phyloP scores from a whole-genome alignment of 2,888 invertebrate species.

The Linhomoeus sp. region DNA sequence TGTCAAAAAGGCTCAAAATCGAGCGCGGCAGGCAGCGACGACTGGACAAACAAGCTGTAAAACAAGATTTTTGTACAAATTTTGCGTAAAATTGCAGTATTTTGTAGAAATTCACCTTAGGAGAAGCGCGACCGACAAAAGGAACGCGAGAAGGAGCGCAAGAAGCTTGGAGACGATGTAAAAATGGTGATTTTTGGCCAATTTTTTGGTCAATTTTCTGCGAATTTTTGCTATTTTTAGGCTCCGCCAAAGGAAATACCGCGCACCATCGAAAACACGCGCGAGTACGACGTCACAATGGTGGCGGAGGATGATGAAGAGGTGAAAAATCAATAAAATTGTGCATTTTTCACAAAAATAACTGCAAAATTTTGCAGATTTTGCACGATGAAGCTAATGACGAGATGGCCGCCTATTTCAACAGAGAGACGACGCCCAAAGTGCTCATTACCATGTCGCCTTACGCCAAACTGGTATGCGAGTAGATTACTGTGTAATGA shows the following conservation, averaged over 20 bases:
- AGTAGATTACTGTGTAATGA: constrained; percentile 7
- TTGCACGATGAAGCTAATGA: constrained; percentile 45
- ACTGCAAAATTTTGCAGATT: constrained; percentile 16
- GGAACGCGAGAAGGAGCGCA: constrained; percentile 15
- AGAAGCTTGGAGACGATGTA: constrained; percentile 15
- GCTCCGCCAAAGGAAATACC: constrained; percentile 37
- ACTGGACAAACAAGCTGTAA: too few species aligned
- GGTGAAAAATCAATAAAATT: constrained; percentile 16
- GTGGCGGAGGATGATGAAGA: constrained; percentile 48
- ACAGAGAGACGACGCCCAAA: constrained; percentile 67
- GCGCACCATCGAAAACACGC: constrained; percentile 73
- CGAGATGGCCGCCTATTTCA: constrained; percentile 68
- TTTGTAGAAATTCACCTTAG: constrained; percentile 8
- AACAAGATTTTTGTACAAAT: too few species aligned
- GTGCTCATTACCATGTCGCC: constrained; percentile 85
- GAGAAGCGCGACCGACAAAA: constrained; percentile 18
- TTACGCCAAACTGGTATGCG: constrained; percentile 51
- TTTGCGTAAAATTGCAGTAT: too few species aligned
- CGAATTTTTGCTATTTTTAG: constrained; percentile 9
- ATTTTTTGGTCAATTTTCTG: too few species aligned
- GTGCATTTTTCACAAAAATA: not conserved
- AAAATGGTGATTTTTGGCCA: too few species aligned
- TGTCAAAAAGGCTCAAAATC: too few species aligned
- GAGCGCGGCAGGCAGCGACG: too few species aligned
- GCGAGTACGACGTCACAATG: constrained; percentile 77